Base-by-base conservation (phyloP, 2,797 vertebrate species). In the Emys orbicularis region DNA sequence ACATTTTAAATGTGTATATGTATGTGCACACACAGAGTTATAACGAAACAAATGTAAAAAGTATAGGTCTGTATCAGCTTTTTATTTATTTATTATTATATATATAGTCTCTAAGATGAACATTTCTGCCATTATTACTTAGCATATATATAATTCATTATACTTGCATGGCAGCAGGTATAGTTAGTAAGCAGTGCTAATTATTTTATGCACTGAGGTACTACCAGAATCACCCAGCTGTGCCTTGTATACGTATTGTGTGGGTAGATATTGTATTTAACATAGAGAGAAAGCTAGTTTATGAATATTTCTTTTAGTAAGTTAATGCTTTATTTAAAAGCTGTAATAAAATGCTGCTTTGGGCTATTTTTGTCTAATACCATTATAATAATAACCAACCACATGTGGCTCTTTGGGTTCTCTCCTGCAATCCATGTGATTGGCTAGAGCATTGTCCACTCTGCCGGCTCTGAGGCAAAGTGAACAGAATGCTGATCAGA, bases 281-380 rank as follows among this genome's bases (percentile, higher is more conserved):
- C 1, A 57, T 90, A 72, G 54, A 5, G 41, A 11, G 53, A 89
- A 92, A 90, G 37, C 13, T 54, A 2, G 0, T 50, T 80, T 88
- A 65, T 89, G 89, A 92, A 52, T 53, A 25, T 77, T 93, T 74
- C 25, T 77, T 47, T 83, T 65, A 76, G 79, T 59, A 52, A 85
- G 81, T 76, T 86, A 85, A 61, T 95, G 37, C 89, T 96, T 95
- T 94, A 92, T 86, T 79, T 79, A 47, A 21, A 65, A 88, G 25
- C 12, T 65, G 68, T 82, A 52, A 31, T 41, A n/a, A 23, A 2
- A 52, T 25, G 89, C 37, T 65, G 85, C 88, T 16, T 2, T 0
- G 0, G 74, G 8, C 18, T n/a, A 18, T 93, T 96, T 95, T 90
- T 37, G 68, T 90, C 74, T 76, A 76, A 47, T 6, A 61, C 13